Evolutionary conservation across 2,797 vertebrate species (phyloP).

Genomic region (Geotrypetes seraphini): DNA sequence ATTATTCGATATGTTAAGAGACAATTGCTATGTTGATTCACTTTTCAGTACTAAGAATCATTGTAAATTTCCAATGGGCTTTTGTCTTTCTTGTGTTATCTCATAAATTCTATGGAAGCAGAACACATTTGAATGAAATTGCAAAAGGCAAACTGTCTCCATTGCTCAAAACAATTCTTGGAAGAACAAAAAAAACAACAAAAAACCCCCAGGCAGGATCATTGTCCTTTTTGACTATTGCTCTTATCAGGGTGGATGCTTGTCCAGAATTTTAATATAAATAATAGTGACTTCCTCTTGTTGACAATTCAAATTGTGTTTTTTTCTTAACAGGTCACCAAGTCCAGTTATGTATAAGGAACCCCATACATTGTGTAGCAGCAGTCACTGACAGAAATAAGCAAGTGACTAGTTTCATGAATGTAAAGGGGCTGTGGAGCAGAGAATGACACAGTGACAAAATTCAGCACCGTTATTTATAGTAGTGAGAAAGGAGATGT

Average conservation of each 20-base stretch:
- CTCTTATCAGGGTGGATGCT: slow-evolving; percentile 27
- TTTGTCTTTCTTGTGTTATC: no score
- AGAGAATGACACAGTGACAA: no score
- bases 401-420: no score
- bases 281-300: slow-evolving; percentile 20
- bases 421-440: no score
- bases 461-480: no score
- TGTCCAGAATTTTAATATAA: slow-evolving; percentile 26
- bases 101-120: no score
- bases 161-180: slow-evolving; percentile 2
- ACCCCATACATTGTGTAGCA: background rate
- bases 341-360: background rate
- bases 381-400: no score
- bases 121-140: background rate
- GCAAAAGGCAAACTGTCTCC: background rate
- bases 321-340: background rate
- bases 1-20: no score
- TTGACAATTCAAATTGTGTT: slow-evolving; percentile 7
- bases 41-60: no score
- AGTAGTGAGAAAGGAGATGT: no score
- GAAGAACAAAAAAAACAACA: slow-evolving; percentile 12
- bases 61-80: no score
- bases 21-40: no score
- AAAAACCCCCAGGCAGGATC: background rate
- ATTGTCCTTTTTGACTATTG: slow-evolving; percentile 10